A percentile compares a stretch with the other conserved stretches of the same genome.
These are phyloP conservation scores for Agapornis canus DNA, from an alignment of 2,797 vertebrate genomes.

Conservation along the genomic window DNA sequence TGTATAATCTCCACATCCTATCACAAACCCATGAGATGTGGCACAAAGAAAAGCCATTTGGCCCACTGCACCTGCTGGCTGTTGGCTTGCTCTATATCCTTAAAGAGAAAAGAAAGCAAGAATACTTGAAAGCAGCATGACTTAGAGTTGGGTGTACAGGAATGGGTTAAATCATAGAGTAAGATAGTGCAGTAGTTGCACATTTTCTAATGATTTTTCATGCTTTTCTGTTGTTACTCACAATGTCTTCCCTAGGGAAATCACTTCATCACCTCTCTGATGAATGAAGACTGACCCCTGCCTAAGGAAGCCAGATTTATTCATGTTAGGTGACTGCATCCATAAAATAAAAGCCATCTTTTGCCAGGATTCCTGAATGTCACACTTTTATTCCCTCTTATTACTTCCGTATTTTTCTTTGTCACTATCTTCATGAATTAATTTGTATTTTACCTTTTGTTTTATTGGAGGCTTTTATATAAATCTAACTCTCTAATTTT, in stretches of 20 bases:
- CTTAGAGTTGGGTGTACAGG: rapidly evolving
- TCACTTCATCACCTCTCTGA: conserved; percentile 6
- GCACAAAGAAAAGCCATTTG: not conserved
- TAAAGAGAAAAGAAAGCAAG: not conserved
- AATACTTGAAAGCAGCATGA: not conserved
- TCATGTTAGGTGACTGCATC: not conserved
- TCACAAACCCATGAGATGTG: not conserved
- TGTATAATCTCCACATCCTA: not conserved
- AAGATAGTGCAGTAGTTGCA: not conserved
- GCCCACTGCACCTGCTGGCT: not conserved
- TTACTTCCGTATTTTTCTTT: not conserved
- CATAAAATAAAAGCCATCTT: conserved; percentile 7
- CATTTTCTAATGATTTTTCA: conserved; percentile 17
- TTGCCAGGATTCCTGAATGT: not conserved
- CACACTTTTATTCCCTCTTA: not conserved
- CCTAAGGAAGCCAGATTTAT: conserved; percentile 10
- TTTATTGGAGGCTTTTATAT: not conserved
- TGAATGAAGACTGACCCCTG: conserved; percentile 39
- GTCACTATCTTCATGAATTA: not conserved
- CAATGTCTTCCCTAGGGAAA: conserved; percentile 23
- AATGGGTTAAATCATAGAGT: conserved; percentile 7
- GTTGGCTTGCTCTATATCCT: not conserved
- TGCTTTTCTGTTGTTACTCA: not conserved
- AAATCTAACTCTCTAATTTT: not conserved
- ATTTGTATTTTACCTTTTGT: not conserved